These are phyloP conservation scores for Cataglyphis rosenhaueri DNA, from an alignment of 2,888 invertebrate species.

Conservation along the genomic window DNA sequence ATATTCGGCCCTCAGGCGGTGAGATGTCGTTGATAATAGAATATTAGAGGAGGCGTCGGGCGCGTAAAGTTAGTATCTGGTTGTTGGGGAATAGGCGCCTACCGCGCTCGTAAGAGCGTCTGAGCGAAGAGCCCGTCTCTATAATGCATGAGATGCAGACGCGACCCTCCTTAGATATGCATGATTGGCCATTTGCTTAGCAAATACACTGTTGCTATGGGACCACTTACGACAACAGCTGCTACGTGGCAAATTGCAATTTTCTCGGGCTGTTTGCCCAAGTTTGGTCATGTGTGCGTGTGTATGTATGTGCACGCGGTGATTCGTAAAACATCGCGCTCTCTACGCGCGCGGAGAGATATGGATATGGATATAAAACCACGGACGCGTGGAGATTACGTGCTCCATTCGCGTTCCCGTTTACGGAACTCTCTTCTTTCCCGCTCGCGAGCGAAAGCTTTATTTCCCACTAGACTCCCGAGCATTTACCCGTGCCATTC, in stretches of 20 bases:
- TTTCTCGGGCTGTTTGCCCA: conserved; percentile 49
- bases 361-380: conserved; percentile 47
- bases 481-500: conserved; percentile 57
- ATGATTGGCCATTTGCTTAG: conserved; percentile 82
- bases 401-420: conserved; percentile 36
- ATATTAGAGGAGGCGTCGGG: conserved; percentile 64
- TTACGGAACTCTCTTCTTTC: conserved; percentile 58
- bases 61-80: conserved; percentile 54
- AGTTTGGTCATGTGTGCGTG: neutral
- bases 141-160: conserved; percentile 80
- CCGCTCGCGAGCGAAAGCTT: conserved; percentile 50
- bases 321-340: conserved; percentile 63
- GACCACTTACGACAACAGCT: conserved; percentile 63
- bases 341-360: conserved; percentile 25
- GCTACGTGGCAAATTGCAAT: conserved; percentile 66
- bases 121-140: conserved; percentile 65
- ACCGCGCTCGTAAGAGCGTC: conserved; percentile 61
- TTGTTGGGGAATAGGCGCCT: conserved; percentile 52
- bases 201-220: conserved; percentile 75
- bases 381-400: conserved; percentile 38
- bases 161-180: conserved; percentile 77
- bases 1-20: conserved; percentile 16
- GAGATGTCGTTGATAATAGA: conserved; percentile 63
- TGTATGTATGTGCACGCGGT: conserved; percentile 31
- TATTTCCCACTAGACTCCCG: conserved; percentile 58